phyloP scores from a whole-genome alignment of 2,797 vertebrate genomes.

The Scomberomorus guttatus region DNA sequence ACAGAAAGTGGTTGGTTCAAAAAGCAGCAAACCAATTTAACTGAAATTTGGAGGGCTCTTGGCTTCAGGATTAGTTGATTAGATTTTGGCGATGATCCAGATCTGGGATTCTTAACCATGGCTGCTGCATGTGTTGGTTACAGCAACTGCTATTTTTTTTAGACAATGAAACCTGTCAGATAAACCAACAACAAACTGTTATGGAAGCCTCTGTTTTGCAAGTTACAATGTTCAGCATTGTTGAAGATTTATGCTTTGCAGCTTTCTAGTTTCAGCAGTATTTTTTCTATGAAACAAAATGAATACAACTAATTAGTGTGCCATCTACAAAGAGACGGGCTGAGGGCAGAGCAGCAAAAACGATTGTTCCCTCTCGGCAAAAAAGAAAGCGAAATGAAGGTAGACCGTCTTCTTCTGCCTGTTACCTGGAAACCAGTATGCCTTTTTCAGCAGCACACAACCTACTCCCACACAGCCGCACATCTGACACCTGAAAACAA shows the following conservation, averaged over 20 bases:
- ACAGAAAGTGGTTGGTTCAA: background rate
- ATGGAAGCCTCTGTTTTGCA: background rate
- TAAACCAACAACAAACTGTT: background rate
- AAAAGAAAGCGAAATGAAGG: constrained; percentile 33
- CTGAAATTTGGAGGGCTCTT: background rate
- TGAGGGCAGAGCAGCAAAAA: constrained; percentile 18
- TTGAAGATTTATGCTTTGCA: background rate
- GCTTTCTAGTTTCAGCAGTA: background rate
- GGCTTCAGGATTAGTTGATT: background rate
- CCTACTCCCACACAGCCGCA: constrained; percentile 58
- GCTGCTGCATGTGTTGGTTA: background rate
- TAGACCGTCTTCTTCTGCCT: constrained; percentile 37
- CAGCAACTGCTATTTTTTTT: background rate
- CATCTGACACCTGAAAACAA: constrained; percentile 60
- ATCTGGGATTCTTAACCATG: background rate
- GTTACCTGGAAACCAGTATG: constrained; percentile 77
- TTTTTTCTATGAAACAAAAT: constrained; percentile 14
- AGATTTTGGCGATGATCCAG: background rate
- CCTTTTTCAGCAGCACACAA: constrained; percentile 54
- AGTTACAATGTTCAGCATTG: background rate
- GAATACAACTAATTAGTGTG: constrained; percentile 35
- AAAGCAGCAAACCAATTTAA: background rate
- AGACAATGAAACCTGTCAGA: background rate
- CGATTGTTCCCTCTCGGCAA: constrained; percentile 25
- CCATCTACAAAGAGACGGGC: constrained; percentile 11